Evolutionary conservation across 2,113 vertebrate genomes (phyloP).

Genomic region (Microcebus tavaratra): DNA sequence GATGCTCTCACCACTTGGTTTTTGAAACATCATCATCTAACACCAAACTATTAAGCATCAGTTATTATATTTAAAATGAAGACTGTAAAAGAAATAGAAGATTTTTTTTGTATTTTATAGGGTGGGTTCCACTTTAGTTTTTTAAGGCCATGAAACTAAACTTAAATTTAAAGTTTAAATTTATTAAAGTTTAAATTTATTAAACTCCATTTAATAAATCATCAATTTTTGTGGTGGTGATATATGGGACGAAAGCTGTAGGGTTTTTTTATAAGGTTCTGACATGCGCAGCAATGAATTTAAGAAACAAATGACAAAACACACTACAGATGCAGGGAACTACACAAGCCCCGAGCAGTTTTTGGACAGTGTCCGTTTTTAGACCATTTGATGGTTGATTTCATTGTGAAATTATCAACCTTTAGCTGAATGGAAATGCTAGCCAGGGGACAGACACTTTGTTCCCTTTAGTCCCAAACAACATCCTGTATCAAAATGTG

Average conservation of each 20-base stretch:
- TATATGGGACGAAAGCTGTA: constrained; percentile 12
- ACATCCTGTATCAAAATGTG: not conserved
- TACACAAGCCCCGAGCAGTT: not conserved
- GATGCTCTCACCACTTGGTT: not conserved
- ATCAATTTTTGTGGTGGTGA: not conserved
- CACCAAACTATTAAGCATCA: not conserved
- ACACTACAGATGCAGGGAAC: constrained; percentile 34
- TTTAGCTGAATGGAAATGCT: constrained; percentile 62
- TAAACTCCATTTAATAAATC: not conserved
- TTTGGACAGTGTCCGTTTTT: not conserved
- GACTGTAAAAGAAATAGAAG: not conserved
- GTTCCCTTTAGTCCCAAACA: constrained; percentile 61
- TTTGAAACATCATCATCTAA: constrained; percentile 10
- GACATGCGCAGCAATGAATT: not conserved
- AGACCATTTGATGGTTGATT: constrained; percentile 21
- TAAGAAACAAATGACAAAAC: constrained; percentile 49
- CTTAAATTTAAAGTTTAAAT: too few species aligned
- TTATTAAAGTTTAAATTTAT: too few species aligned
- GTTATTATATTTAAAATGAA: not conserved
- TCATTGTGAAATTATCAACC: constrained; percentile 59
- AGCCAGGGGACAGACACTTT: constrained; percentile 6
- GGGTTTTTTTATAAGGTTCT: not conserved
- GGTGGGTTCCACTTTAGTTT: not conserved
- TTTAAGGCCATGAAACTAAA: not conserved
- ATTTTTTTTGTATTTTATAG: not conserved